Percentiles rank a stretch among this genome's conserved stretches.
Conservation (phyloP, 2,888 invertebrate genomes). For the Beris morrisii region DNA sequence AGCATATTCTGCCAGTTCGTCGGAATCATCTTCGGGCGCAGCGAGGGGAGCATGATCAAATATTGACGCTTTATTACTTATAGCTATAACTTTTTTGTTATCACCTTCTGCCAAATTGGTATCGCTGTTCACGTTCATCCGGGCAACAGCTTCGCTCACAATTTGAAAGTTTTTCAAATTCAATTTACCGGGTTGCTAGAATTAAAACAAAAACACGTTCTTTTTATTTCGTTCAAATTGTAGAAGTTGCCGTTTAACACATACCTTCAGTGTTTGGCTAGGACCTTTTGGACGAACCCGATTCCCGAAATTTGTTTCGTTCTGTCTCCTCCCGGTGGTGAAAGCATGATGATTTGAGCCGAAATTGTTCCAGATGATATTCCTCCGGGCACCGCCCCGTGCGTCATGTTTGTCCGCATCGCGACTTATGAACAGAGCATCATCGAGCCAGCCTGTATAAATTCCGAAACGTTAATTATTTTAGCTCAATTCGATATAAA, state of each 20-base stretch:
- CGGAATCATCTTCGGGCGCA: slow-evolving; percentile 70
- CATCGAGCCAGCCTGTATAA: slow-evolving; percentile 60
- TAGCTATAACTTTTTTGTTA: slow-evolving; percentile 48
- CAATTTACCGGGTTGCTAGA: slow-evolving; percentile 83
- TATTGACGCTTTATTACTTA: slow-evolving; percentile 52
- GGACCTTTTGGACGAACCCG: slow-evolving; percentile 69
- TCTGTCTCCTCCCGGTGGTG: slow-evolving; percentile 68
- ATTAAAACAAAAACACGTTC: slow-evolving; percentile 29
- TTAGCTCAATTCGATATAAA: too few species aligned
- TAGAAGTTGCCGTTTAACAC: background rate
- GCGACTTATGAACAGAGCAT: slow-evolving; percentile 56
- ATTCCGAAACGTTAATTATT: too few species aligned
- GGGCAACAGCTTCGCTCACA: slow-evolving; percentile 81
- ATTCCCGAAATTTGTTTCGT: slow-evolving; percentile 56
- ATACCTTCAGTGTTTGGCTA: slow-evolving; percentile 68
- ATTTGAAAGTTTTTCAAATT: slow-evolving; percentile 87
- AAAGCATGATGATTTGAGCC: slow-evolving; percentile 68
- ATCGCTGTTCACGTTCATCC: slow-evolving; percentile 66
- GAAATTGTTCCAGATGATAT: slow-evolving; percentile 62
- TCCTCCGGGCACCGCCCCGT: slow-evolving; percentile 52
- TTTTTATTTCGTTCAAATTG: background rate
- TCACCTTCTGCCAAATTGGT: slow-evolving; percentile 54
- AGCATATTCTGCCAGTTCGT: slow-evolving; percentile 73
- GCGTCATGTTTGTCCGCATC: slow-evolving; percentile 51
- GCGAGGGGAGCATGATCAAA: slow-evolving; percentile 74